phyloP scores from a whole-genome alignment of 2,888 invertebrate species.

The Temnothorax unifasciatus region DNA sequence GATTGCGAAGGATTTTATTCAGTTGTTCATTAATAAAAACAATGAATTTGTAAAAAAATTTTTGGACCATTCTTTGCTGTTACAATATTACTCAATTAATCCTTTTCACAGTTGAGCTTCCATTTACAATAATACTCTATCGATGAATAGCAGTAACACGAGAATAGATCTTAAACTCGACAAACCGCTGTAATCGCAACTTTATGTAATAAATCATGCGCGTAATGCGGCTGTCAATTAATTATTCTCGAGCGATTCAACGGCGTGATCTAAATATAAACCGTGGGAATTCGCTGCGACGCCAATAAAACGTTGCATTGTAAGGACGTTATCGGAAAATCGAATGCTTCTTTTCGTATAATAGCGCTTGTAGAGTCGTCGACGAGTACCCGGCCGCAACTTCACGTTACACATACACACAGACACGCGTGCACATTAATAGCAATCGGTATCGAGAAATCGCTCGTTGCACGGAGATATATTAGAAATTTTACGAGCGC shows the following conservation, averaged over 20 bases:
- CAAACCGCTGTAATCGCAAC: not conserved
- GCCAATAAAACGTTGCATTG: constrained; percentile 38
- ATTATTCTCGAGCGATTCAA: constrained; percentile 34
- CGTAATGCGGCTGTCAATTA: constrained; percentile 7
- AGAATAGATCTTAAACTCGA: not conserved
- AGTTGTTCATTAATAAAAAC: not conserved
- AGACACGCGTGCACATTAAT: constrained; percentile 14
- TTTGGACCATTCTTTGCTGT: not conserved
- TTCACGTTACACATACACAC: not conserved
- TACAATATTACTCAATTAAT: constrained; percentile 18
- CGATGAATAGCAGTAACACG: not conserved
- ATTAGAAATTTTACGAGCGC: constrained; percentile 47
- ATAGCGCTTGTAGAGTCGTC: constrained; percentile 3
- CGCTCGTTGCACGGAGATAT: constrained; percentile 38
- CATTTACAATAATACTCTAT: not conserved
- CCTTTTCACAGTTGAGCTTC: not conserved
- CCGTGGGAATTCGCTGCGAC: constrained; percentile 1
- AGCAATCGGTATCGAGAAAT: constrained; percentile 52
- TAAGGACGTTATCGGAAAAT: constrained; percentile 55
- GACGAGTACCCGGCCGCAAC: not conserved
- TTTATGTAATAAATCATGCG: constrained; percentile 7
- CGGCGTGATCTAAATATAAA: not conserved
- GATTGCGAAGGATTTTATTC: not conserved
- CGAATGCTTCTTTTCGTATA: constrained; percentile 32
- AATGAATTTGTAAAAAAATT: not conserved